A percentile compares a stretch with the other conserved stretches of the same genome.
phyloP scores from a whole-genome alignment of 2,113 vertebrate species.

The Phyllostomus hastatus region DNA sequence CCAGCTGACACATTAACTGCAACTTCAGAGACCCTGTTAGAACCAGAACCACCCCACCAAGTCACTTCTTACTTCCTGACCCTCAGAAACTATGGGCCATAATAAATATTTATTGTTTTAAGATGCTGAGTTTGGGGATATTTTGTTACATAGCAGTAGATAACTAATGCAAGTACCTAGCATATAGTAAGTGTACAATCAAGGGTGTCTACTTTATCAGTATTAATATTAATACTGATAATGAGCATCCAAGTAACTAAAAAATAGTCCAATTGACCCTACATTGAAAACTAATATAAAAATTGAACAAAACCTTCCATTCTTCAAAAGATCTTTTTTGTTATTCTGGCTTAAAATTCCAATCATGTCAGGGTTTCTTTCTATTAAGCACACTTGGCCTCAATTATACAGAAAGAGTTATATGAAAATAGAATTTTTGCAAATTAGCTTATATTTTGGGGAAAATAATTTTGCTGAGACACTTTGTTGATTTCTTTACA shows the following conservation, averaged over 20 bases:
- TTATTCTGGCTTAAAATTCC: not conserved
- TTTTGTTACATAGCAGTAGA: not conserved
- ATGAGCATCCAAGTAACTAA: not conserved
- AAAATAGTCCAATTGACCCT: not conserved
- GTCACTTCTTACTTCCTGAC: not conserved
- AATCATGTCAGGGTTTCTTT: not conserved
- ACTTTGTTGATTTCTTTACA: not conserved
- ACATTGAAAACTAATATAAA: conserved; percentile 3
- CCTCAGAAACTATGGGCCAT: not conserved
- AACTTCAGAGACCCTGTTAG: not conserved
- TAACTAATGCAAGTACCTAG: not conserved
- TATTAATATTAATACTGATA: not conserved
- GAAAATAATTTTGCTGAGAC: conserved; percentile 1
- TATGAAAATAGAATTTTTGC: not conserved
- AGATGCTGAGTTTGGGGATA: not conserved
- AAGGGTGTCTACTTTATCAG: not conserved
- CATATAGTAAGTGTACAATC: not conserved
- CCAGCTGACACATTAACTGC: not conserved
- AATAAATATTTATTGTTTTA: not conserved
- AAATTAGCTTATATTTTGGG: not conserved
- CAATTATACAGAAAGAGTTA: not conserved
- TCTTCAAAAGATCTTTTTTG: conserved; percentile 8
- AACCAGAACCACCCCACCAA: not conserved
- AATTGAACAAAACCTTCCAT: not conserved
- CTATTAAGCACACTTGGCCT: not conserved